A percentile compares a stretch with the other conserved stretches of the same genome.
Conservation (phyloP, 2,888 invertebrate genomes). For the Smittia sp. region DNA sequence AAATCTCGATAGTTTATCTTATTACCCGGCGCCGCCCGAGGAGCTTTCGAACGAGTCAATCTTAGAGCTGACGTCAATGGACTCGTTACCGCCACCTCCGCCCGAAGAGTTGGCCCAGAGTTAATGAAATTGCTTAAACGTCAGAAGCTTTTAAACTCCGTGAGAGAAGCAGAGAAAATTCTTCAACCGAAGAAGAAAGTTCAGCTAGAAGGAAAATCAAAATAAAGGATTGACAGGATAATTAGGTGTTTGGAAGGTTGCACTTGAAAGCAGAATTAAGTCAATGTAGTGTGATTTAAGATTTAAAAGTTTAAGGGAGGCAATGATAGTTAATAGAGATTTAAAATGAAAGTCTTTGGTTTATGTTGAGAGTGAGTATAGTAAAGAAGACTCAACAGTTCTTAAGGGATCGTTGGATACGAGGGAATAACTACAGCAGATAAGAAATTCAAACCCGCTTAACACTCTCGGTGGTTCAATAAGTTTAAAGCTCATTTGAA, state of each 20-base stretch:
- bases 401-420: no score
- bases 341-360: neutral
- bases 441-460: no score
- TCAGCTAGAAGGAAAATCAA: neutral
- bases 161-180: neutral
- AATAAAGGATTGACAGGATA: constrained; percentile 7
- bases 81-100: constrained; percentile 32
- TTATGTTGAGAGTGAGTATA: neutral
- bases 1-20: constrained; percentile 33
- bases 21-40: constrained; percentile 27
- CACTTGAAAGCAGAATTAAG: neutral
- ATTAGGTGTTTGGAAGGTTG: neutral
- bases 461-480: no score
- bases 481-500: no score
- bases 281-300: constrained; percentile 22
- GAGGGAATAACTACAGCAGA: no score
- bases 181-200: neutral
- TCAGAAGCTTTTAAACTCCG: constrained; percentile 8
- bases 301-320: constrained; percentile 4
- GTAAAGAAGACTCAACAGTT: neutral
- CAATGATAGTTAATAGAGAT: neutral
- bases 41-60: neutral
- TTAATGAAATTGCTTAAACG: constrained; percentile 34
- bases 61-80: constrained; percentile 7
- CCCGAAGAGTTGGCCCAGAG: constrained; percentile 12